Percentiles rank a stretch among this genome's conserved stretches.
Evolutionary conservation across 2,888 invertebrate genomes (phyloP).

Genomic region (Latheticus oryzae): DNA sequence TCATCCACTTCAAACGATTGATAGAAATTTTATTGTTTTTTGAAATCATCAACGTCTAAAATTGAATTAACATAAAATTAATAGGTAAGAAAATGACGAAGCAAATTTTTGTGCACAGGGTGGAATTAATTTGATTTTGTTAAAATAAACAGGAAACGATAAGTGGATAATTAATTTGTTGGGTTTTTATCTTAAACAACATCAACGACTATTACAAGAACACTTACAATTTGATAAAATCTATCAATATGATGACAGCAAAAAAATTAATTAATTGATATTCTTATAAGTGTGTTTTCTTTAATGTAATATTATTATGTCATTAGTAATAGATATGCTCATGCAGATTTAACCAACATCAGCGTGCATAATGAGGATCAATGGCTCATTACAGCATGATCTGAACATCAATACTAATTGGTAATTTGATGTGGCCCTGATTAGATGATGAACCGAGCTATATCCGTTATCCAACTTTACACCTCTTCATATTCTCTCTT

Average conservation of each 20-base stretch:
- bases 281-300: constrained; percentile 6
- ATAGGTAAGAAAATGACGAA: constrained; percentile 37
- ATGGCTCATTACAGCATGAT: constrained; percentile 63
- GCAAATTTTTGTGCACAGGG: constrained; percentile 40
- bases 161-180: constrained; percentile 56
- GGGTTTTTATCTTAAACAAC: constrained; percentile 44
- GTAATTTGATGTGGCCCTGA: constrained; percentile 63
- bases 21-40: too few relatives aligned
- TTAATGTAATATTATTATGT: constrained; percentile 29
- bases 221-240: constrained; percentile 13
- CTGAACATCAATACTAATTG: constrained; percentile 64
- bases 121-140: constrained; percentile 45
- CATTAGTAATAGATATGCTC: constrained; percentile 42
- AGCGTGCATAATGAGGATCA: constrained; percentile 59
- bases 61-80: constrained; percentile 18
- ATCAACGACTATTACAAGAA: constrained; percentile 19
- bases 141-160: constrained; percentile 57
- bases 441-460: constrained; percentile 51
- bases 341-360: constrained; percentile 48
- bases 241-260: constrained; percentile 9
- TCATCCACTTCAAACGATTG: too few relatives aligned
- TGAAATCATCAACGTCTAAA: not conserved
- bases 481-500: constrained; percentile 40
- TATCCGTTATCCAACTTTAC: constrained; percentile 42
- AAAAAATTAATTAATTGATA: constrained; percentile 17